These are phyloP conservation scores for Aphelenchoides avenae DNA, from an alignment of 1,140 invertebrate genomes.

Conservation along the genomic window DNA sequence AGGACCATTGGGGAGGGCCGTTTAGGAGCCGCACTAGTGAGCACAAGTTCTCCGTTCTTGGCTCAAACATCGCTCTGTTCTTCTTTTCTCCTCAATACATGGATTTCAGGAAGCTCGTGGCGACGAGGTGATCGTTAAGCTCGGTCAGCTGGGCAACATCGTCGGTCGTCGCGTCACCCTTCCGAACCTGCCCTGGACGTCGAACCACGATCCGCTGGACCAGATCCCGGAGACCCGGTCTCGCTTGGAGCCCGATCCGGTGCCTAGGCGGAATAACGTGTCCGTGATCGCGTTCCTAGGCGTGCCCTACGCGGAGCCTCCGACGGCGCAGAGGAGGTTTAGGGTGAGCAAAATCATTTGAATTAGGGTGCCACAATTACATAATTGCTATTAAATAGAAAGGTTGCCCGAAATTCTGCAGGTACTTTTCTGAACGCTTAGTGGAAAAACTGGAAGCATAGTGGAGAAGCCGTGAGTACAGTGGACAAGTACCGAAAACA, in stretches of 20 bases:
- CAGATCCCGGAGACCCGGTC: constrained; percentile 32
- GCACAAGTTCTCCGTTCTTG: too few species aligned
- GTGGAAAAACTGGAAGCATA: too few species aligned
- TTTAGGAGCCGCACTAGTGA: too few species aligned
- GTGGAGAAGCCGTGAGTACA: too few species aligned
- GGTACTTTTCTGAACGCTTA: too few species aligned
- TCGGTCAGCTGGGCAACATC: constrained; percentile 37
- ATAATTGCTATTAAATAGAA: too few species aligned
- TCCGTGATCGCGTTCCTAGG: constrained; percentile 65
- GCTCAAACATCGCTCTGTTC: too few species aligned
- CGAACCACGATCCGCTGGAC: constrained; percentile 49
- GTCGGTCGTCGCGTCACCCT: constrained; percentile 42
- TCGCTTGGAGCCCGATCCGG: constrained; percentile 45
- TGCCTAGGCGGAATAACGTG: constrained; percentile 46
- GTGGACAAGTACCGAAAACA: too few species aligned
- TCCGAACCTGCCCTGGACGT: constrained; percentile 48
- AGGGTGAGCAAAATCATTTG: constrained; percentile 51
- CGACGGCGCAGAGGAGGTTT: constrained; percentile 68
- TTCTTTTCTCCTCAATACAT: too few species aligned
- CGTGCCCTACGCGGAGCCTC: constrained; percentile 71
- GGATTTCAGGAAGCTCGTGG: constrained; percentile 21
- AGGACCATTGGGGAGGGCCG: too few species aligned
- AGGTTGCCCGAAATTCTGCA: too few species aligned
- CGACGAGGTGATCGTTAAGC: constrained; percentile 41
- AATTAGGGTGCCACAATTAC: too few species aligned